A percentile compares a stretch with the other conserved stretches of the same genome.
Conservation (phyloP, 2,888 invertebrate genomes). For the Pollenia labialis region DNA sequence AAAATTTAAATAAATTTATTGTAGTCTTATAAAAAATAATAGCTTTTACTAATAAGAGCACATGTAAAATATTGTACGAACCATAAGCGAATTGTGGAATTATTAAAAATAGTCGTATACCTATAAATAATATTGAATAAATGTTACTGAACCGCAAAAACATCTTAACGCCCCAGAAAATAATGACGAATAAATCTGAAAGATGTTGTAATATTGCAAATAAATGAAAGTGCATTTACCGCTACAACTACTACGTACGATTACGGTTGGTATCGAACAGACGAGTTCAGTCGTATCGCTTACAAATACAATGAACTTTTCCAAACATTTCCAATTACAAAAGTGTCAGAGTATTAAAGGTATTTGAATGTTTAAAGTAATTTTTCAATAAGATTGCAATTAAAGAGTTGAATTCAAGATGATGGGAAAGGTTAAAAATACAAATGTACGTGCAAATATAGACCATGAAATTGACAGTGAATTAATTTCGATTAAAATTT, state of each 20-base stretch:
- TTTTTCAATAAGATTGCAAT: no score
- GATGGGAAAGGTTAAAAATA: background rate
- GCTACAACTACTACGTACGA: constrained; percentile 41
- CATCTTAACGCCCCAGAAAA: constrained; percentile 59
- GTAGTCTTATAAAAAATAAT: constrained; percentile 13
- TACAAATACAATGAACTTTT: constrained; percentile 30
- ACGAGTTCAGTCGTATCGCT: constrained; percentile 1
- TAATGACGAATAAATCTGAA: constrained; percentile 52
- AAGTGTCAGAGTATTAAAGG: constrained; percentile 6
- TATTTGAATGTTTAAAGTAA: background rate
- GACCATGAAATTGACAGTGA: no score
- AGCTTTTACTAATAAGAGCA: constrained; percentile 3
- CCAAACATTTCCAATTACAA: constrained; percentile 22
- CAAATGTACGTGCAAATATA: no score
- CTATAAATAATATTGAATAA: constrained; percentile 21
- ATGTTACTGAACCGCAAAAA: constrained; percentile 61
- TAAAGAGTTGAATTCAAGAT: background rate
- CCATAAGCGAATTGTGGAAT: constrained; percentile 5
- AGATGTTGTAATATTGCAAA: constrained; percentile 60
- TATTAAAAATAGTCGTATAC: background rate
- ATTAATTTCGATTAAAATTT: no score
- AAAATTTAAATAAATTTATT: no score
- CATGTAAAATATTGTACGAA: constrained; percentile 20
- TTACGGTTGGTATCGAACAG: background rate
- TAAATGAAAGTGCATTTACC: constrained; percentile 72